Evolutionary conservation across 2,888 invertebrate species (phyloP).

Genomic region (Dynastes hyllus): DNA sequence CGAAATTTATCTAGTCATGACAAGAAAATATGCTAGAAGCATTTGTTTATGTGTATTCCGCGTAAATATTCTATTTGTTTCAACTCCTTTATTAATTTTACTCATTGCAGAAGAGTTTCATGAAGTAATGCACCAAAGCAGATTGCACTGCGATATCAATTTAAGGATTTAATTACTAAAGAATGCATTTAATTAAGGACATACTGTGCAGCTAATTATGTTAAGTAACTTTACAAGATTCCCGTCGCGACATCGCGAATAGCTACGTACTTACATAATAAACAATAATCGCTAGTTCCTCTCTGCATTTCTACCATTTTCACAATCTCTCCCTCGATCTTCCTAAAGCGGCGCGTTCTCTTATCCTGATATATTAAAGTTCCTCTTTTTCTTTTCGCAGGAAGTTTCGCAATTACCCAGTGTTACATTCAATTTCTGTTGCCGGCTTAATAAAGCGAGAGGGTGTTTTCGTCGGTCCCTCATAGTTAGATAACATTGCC

Average conservation of each 20-base stretch:
- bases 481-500: constrained; percentile 51
- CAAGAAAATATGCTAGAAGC: too few species aligned
- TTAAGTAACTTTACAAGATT: not conserved
- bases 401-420: constrained; percentile 59
- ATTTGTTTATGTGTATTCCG: too few species aligned
- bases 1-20: too few species aligned
- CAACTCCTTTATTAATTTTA: too few species aligned
- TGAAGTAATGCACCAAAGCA: too few species aligned
- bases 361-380: constrained; percentile 54
- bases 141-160: too few species aligned
- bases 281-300: constrained; percentile 28
- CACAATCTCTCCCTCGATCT: constrained; percentile 9
- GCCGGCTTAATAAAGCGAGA: constrained; percentile 62
- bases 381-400: constrained; percentile 52
- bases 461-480: constrained; percentile 56
- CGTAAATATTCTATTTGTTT: too few species aligned
- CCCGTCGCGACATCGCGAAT: not conserved
- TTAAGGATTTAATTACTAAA: too few species aligned
- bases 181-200: too few species aligned
- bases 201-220: too few species aligned
- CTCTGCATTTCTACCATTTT: constrained; percentile 13
- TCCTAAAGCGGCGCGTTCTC: too few species aligned
- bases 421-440: constrained; percentile 61
- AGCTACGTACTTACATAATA: not conserved
- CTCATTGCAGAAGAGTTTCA: too few species aligned